These are phyloP conservation scores for Aurelia aurita DNA, from an alignment of 30 jellyfish, hydroid and myxozoan species.

Conservation along the genomic window DNA sequence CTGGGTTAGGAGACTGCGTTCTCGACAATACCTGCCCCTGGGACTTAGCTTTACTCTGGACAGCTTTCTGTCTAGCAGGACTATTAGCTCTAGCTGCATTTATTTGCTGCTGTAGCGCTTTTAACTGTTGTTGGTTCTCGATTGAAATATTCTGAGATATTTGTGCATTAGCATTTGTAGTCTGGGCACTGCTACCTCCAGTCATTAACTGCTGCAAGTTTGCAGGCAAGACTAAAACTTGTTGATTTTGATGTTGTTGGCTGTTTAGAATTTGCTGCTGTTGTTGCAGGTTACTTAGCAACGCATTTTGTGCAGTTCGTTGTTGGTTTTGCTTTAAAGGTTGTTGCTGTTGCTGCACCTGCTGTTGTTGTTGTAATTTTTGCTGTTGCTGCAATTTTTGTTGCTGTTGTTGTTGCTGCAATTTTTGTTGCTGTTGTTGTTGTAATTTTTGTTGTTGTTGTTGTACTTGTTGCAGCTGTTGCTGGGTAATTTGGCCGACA, in stretches of 20 bases:
- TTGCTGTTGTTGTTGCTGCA: not conserved
- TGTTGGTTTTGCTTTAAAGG: slow-evolving; percentile 4
- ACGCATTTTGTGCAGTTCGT: not conserved
- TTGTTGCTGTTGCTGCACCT: slow-evolving; percentile 1
- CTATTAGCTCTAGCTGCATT: not conserved
- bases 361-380: slow-evolving; percentile 1
- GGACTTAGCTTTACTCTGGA: slow-evolving; percentile 5
- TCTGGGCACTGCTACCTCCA: not conserved
- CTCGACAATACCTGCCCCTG: slow-evolving; percentile 13
- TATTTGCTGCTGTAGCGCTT: slow-evolving; percentile 5
- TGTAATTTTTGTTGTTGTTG: too few species aligned
- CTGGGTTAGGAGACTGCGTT: slow-evolving; percentile 21
- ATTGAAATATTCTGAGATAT: slow-evolving; percentile 16
- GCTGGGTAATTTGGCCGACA: slow-evolving; percentile 23
- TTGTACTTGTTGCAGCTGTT: slow-evolving; percentile 9
- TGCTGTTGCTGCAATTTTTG: not conserved
- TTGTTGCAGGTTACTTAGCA: not conserved
- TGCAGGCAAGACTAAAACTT: slow-evolving; percentile 48
- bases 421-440: slow-evolving; percentile 39
- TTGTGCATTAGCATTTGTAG: not conserved
- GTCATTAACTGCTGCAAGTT: slow-evolving; percentile 39
- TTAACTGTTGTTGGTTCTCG: slow-evolving; percentile 10
- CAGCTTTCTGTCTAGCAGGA: slow-evolving; percentile 23
- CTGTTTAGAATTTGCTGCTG: too few species aligned
- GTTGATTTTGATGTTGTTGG: slow-evolving; percentile 44